These are phyloP conservation scores for Hypercompe scribonia DNA, from an alignment of 2,888 invertebrate species.

Conservation along the genomic window DNA sequence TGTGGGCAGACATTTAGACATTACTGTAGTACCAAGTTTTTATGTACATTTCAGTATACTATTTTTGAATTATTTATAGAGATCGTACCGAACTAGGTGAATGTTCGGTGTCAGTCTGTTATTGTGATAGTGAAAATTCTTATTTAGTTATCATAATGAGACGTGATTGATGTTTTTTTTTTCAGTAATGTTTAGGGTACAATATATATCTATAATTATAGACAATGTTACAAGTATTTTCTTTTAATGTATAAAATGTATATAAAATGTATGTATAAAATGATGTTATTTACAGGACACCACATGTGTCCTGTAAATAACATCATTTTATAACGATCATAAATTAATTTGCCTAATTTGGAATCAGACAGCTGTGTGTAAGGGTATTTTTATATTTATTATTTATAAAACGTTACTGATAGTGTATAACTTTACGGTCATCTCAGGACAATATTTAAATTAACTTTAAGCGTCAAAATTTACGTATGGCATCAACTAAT, in stretches of 20 bases:
- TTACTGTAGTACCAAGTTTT: conserved; percentile 45
- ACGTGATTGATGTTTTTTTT: neutral
- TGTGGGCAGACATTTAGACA: conserved; percentile 55
- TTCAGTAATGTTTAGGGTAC: neutral
- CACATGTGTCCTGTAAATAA: neutral
- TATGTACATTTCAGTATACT: conserved; percentile 39
- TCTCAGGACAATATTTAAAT: neutral
- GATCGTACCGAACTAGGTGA: conserved; percentile 28
- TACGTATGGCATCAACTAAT: neutral
- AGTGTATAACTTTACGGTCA: neutral
- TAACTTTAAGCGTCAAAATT: neutral
- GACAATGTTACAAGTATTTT: too few relatives aligned
- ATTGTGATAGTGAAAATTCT: conserved; percentile 3
- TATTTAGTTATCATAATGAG: neutral
- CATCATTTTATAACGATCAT: neutral
- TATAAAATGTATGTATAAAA: too few relatives aligned
- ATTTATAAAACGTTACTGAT: neutral
- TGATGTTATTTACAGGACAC: neutral
- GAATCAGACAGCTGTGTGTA: too few relatives aligned
- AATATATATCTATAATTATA: too few relatives aligned
- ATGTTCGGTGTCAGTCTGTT: neutral
- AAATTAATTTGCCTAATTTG: too few relatives aligned
- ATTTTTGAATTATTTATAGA: conserved; percentile 34
- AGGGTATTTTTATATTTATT: too few relatives aligned
- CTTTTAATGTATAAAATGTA: too few relatives aligned